These are phyloP conservation scores for Sebastiscus tertius DNA, from an alignment of 2,797 vertebrate species.

Conservation along the genomic window DNA sequence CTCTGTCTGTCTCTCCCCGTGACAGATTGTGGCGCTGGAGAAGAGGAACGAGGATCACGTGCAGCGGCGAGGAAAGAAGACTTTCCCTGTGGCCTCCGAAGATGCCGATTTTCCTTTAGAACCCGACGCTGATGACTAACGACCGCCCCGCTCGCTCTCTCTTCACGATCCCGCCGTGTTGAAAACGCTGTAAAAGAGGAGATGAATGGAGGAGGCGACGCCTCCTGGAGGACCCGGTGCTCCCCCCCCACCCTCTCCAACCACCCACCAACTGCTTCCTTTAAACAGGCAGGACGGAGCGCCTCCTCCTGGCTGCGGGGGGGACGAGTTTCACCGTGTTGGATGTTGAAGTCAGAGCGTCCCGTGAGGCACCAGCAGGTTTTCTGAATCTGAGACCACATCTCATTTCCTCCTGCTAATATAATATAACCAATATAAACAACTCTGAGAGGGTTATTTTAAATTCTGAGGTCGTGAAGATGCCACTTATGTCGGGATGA, in stretches of 20 bases:
- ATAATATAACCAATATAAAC: too few relatives aligned
- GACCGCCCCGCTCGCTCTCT: not conserved
- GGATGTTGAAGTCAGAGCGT: conserved; percentile 7
- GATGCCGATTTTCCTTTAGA: conserved; percentile 82
- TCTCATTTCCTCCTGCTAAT: not conserved
- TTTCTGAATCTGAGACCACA: not conserved
- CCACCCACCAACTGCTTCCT: conserved; percentile 12
- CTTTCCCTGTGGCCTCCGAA: conserved; percentile 70
- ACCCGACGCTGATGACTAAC: conserved; percentile 73
- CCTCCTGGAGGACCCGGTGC: not conserved
- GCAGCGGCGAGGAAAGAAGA: conserved; percentile 90
- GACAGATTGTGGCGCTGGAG: conserved; percentile 93
- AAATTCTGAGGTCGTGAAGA: not conserved
- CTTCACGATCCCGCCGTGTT: conserved; percentile 37
- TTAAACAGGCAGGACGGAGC: not conserved
- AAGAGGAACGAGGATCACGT: conserved; percentile 95
- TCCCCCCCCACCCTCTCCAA: not conserved
- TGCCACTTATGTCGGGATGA: too few relatives aligned
- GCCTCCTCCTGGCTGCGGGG: conserved; percentile 35
- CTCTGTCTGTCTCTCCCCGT: not conserved
- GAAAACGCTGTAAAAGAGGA: conserved; percentile 8
- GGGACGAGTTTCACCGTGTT: not conserved
- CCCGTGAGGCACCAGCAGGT: not conserved
- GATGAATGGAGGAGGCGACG: not conserved
- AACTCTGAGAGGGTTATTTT: too few relatives aligned